Conservation (phyloP, 2,797 vertebrate genomes). For the Sebastes nivosus region DNA sequence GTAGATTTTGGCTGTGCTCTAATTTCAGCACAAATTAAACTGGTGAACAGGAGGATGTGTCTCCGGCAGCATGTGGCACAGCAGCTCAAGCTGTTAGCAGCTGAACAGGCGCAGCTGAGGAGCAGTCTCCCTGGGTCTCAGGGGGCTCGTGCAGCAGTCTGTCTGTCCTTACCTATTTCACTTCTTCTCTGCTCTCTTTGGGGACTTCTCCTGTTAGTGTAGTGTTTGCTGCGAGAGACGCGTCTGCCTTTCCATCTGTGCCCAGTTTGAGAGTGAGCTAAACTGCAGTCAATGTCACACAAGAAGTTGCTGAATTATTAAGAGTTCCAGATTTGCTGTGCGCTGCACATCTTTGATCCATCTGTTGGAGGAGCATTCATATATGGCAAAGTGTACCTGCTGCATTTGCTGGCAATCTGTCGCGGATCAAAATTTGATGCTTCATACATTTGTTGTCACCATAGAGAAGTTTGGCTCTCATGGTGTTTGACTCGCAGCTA, state of each 20-base stretch:
- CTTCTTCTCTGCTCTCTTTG: constrained; percentile 75
- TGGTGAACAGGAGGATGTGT: constrained; percentile 81
- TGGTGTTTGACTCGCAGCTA: constrained; percentile 17
- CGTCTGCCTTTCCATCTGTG: constrained; percentile 87
- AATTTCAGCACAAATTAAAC: constrained; percentile 80
- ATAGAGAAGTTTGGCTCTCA: constrained; percentile 67
- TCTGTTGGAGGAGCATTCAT: constrained; percentile 87
- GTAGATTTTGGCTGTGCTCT: constrained; percentile 66
- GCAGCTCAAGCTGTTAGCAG: constrained; percentile 83
- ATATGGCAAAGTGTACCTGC: constrained; percentile 80
- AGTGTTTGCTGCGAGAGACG: constrained; percentile 79
- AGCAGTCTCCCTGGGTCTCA: constrained; percentile 77
- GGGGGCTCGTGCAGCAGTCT: constrained; percentile 81
- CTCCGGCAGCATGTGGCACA: constrained; percentile 82
- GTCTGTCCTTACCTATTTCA: constrained; percentile 82
- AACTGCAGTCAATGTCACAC: constrained; percentile 86
- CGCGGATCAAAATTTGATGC: constrained; percentile 77
- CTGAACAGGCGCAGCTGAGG: constrained; percentile 74
- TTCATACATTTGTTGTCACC: constrained; percentile 74
- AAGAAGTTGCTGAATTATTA: constrained; percentile 95
- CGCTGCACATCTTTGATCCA: constrained; percentile 96
- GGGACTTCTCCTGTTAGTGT: constrained; percentile 86
- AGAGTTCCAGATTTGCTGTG: constrained; percentile 96
- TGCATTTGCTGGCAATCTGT: constrained; percentile 82
- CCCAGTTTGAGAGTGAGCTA: constrained; percentile 81